Evolutionary conservation across 2,797 vertebrate species (phyloP).

Genomic region (Phalloptychus januarius): DNA sequence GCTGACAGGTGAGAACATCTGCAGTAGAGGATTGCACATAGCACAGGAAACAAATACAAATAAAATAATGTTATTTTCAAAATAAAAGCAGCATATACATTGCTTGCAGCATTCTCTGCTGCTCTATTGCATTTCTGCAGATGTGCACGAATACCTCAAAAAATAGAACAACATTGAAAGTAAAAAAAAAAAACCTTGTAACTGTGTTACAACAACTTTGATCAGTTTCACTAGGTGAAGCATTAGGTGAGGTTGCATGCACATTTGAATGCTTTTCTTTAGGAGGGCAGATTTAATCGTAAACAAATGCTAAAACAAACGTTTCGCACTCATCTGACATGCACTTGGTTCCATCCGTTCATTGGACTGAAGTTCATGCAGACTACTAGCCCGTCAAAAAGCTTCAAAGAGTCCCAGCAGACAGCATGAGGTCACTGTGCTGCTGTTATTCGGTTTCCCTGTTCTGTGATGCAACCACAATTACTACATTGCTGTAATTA

Average conservation of each 20-base stretch:
- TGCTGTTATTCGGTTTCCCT: constrained; percentile 35
- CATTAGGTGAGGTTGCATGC: not conserved
- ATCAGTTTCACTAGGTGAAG: not conserved
- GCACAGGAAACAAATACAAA: not conserved
- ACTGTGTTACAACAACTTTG: not conserved
- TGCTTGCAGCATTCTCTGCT: not conserved
- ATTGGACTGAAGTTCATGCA: not conserved
- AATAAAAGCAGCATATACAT: not conserved
- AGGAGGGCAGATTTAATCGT: not conserved
- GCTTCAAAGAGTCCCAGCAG: constrained; percentile 8
- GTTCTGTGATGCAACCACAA: constrained; percentile 45
- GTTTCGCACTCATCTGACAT: not conserved
- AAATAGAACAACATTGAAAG: not conserved
- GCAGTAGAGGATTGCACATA: not conserved
- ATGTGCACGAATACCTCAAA: not conserved
- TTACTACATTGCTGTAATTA: constrained; percentile 60
- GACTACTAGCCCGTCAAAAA: not conserved
- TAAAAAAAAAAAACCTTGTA: not conserved
- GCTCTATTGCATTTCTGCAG: not conserved
- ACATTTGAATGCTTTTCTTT: not conserved
- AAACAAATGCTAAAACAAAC: not conserved
- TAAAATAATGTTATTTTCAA: not conserved
- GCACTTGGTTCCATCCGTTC: not conserved
- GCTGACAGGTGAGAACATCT: not conserved
- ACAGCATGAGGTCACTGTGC: not conserved